Percentiles rank a stretch among this genome's conserved stretches.
These are phyloP conservation scores for Drosophila mimica DNA, from an alignment of 2,888 invertebrate genomes.

Conservation along the genomic window DNA sequence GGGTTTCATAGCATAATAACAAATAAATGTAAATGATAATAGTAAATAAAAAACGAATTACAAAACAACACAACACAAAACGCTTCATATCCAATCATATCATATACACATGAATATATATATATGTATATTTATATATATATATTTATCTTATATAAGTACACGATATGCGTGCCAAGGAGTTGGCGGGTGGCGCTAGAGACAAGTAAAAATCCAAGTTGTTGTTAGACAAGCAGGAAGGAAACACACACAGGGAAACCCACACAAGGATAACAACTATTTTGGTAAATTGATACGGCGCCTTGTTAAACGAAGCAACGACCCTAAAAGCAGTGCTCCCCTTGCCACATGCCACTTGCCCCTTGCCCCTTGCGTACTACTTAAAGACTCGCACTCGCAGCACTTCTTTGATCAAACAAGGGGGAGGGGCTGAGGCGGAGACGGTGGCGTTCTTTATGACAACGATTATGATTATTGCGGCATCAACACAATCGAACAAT, in stretches of 20 bases:
- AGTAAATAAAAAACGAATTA: constrained; percentile 80
- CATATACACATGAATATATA: constrained; percentile 1
- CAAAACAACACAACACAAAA: constrained; percentile 74
- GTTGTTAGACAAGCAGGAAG: constrained; percentile 55
- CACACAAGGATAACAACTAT: constrained; percentile 49
- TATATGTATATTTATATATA: neutral
- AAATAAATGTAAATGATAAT: constrained; percentile 79
- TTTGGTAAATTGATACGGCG: constrained; percentile 76
- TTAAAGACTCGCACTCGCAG: constrained; percentile 1
- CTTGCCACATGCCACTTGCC: neutral
- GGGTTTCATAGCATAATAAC: constrained; percentile 70
- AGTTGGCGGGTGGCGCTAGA: constrained; percentile 22
- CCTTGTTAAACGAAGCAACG: constrained; percentile 64
- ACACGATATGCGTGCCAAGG: constrained; percentile 52
- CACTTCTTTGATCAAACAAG: neutral
- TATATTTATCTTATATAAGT: constrained; percentile 1
- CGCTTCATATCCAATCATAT: constrained; percentile 61
- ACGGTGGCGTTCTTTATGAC: constrained; percentile 27
- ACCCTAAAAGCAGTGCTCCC: constrained; percentile 12
- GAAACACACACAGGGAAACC: constrained; percentile 28
- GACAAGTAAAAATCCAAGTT: constrained; percentile 47
- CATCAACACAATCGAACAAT: constrained; percentile 44
- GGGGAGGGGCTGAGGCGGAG: too few species aligned
- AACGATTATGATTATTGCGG: constrained; percentile 64
- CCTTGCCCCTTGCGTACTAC: constrained; percentile 2